A percentile compares a stretch with the other conserved stretches of the same genome.
Evolutionary conservation across 2,113 vertebrate species (phyloP).

Genomic region (Oncorhynchus gorbuscha): DNA sequence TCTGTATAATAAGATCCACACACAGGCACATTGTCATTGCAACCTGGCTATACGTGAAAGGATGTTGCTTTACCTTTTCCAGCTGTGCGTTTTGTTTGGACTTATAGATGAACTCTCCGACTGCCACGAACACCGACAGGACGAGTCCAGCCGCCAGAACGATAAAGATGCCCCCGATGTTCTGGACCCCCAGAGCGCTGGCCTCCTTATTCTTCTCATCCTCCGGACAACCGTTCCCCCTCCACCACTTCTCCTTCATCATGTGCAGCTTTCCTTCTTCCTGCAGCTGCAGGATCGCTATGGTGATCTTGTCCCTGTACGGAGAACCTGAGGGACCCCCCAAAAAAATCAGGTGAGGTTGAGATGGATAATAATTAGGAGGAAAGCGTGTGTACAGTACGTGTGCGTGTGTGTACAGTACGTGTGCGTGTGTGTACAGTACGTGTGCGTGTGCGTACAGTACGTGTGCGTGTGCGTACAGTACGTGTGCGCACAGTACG

Average conservation of each 20-base stretch:
- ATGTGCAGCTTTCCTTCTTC: slow-evolving; percentile 98
- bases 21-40: no score
- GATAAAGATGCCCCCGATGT: slow-evolving; percentile 98
- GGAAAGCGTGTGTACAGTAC: no score
- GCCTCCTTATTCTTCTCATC: slow-evolving; percentile 95
- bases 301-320: slow-evolving; percentile 97
- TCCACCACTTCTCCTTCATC: slow-evolving; percentile 99
- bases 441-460: no score
- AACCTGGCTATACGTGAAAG: no score
- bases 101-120: slow-evolving; percentile 97
- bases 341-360: no score
- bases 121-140: slow-evolving; percentile 96
- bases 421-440: no score
- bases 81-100: slow-evolving; percentile 96
- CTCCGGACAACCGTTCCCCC: slow-evolving; percentile 95
- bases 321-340: slow-evolving; percentile 82
- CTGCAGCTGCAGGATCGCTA: slow-evolving; percentile 96
- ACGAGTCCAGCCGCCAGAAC: slow-evolving; percentile 94
- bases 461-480: no score
- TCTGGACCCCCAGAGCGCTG: slow-evolving; percentile 95
- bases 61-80: slow-evolving; percentile 84
- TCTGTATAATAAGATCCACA: no score
- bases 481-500: no score
- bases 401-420: no score
- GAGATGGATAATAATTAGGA: no score